Percentiles rank a stretch among this genome's conserved stretches.
phyloP scores from a whole-genome alignment of 2,113 vertebrate species.

The Oreochromis niloticus region DNA sequence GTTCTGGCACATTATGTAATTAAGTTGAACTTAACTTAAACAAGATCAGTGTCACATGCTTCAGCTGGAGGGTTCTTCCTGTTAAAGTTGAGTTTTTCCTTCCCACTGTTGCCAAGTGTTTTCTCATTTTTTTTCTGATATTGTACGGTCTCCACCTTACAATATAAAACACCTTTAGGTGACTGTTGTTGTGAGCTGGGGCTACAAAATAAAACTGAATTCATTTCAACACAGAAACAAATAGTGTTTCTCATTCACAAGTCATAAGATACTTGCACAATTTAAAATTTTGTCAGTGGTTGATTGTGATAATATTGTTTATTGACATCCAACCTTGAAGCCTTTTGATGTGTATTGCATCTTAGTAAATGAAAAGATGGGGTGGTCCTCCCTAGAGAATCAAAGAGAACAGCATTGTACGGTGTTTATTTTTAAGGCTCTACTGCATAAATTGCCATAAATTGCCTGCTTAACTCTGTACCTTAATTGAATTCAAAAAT shows the following conservation, averaged over 20 bases:
- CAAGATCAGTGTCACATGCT: neutral
- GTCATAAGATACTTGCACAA: neutral
- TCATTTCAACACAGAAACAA: rapidly evolving
- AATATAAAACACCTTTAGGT: neutral
- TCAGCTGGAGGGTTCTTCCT: neutral
- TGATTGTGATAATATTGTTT: neutral
- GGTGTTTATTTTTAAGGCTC: neutral
- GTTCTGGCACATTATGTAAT: neutral
- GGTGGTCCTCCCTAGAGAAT: neutral
- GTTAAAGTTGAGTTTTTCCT: neutral
- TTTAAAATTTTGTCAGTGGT: neutral
- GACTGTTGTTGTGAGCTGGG: rapidly evolving
- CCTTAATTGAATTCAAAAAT: neutral
- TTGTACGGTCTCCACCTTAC: neutral
- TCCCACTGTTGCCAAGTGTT: neutral
- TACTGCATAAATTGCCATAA: neutral
- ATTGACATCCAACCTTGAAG: neutral
- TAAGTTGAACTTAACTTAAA: neutral
- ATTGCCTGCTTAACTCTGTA: neutral
- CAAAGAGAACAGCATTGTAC: neutral
- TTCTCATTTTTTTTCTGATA: neutral
- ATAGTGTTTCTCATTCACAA: neutral
- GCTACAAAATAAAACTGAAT: neutral
- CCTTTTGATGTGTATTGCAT: neutral
- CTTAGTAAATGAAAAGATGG: neutral